Conservation (phyloP, 92 coral and sea anemone genomes). For the Heteractis magnifica region DNA sequence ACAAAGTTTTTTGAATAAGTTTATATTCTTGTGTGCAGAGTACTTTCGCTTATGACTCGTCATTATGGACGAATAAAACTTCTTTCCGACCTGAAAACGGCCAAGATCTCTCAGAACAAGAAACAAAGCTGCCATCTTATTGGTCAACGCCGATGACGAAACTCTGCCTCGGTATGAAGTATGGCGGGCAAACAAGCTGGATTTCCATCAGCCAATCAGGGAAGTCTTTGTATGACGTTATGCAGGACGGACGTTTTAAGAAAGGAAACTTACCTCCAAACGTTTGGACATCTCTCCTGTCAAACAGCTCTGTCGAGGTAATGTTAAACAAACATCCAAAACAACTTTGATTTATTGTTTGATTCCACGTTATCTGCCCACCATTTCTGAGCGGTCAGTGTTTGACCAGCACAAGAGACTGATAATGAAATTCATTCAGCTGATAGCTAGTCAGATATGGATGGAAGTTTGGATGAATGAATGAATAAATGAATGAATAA, state of each 20-base stretch:
- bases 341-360: neutral
- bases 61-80: constrained; percentile 30
- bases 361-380: neutral
- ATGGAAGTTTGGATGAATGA: too few relatives aligned
- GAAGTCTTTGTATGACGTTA: constrained; percentile 21
- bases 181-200: constrained; percentile 11
- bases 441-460: too few relatives aligned
- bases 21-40: constrained; percentile 7
- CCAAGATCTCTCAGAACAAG: constrained; percentile 22
- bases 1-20: neutral
- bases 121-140: constrained; percentile 47
- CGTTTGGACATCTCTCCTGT: constrained; percentile 45
- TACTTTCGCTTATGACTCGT: constrained; percentile 39
- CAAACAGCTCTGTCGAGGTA: constrained; percentile 34
- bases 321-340: neutral
- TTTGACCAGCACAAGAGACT: too few relatives aligned
- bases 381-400: too few relatives aligned
- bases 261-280: constrained; percentile 8
- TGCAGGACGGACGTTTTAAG: neutral
- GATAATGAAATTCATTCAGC: too few relatives aligned
- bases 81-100: constrained; percentile 29
- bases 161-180: constrained; percentile 53
- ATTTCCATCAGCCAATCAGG: neutral
- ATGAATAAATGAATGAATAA: too few relatives aligned
- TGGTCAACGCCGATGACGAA: constrained; percentile 40